Evolutionary conservation across 2,888 invertebrate genomes (phyloP), one percentile per base, ranked within the genome.

Genomic region (Panzeria rudis): DNA sequence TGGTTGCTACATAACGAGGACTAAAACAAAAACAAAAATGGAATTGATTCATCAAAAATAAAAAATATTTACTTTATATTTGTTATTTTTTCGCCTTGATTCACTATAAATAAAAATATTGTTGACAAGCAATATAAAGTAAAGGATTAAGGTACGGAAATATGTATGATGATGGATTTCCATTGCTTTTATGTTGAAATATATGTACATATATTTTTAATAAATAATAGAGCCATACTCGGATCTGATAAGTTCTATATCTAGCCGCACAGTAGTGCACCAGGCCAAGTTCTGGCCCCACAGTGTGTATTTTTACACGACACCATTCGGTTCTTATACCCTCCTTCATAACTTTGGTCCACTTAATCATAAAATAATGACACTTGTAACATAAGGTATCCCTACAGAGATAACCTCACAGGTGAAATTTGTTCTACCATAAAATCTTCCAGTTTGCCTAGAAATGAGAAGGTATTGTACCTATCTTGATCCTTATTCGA

Each of bases 101-200:
- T 50, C 5, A 13, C 1, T 8, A 20, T 8, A 25, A 38, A 20
- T 13, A 47, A 47, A 68, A 52, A 32, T n/a, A 6, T 38, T 75
- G 50, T 25, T 35, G 23, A 4, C 62, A 47, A 73, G 61, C 47
- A 47, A 73, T 35, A 25, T 29, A 20, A 59, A 62, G 15, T 38
- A 17, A 75, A 61, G 9, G 23, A 47, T 35, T 8, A 73, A 38
- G 44, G 13, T 50, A 50, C 35, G n/a, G 20, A 61, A 50, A 61
- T 50, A 59, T 61, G 47, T n/a, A 3, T 32, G 56, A 44, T 44
- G 72, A 68, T 52, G 35, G 61, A 20, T 20, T 35, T 38, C 20
- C 9, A 50, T 20, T 47, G n/a, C 7, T 47, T 47, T 47, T 3
- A 7, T 47, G n/a, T 20, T n/a, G 9, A 20, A 50, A 50, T n/a